A percentile compares a stretch with the other conserved stretches of the same genome.
Conservation (phyloP, 2,113 vertebrate species). For the Phasianus colchicus region DNA sequence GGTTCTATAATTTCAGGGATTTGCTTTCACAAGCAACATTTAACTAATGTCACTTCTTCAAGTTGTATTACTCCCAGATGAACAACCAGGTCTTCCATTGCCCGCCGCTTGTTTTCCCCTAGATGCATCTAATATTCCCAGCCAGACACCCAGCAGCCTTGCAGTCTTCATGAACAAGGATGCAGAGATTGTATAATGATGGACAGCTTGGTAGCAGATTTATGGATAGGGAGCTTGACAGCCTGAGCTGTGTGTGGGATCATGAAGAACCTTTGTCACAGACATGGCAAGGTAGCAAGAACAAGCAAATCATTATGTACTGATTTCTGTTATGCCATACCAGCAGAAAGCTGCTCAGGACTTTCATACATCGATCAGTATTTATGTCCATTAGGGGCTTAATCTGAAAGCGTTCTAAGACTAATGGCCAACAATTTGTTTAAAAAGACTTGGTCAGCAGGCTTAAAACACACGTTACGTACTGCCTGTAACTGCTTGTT, state of each 20-base stretch:
- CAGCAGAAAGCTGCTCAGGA: neutral
- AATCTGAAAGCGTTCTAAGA: slow-evolving; percentile 15
- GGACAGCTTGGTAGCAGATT: neutral
- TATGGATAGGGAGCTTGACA: neutral
- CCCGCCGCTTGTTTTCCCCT: neutral
- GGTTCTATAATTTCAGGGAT: neutral
- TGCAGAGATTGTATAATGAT: neutral
- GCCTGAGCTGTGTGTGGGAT: neutral
- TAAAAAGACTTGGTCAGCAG: neutral
- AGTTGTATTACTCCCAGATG: neutral
- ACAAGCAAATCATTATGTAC: neutral
- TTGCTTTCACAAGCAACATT: neutral
- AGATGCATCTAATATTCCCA: neutral
- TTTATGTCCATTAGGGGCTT: slow-evolving; percentile 30
- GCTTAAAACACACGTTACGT: neutral
- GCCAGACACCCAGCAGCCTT: neutral
- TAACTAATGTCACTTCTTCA: neutral
- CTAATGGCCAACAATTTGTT: slow-evolving; percentile 23
- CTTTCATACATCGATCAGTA: neutral
- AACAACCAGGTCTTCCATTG: neutral
- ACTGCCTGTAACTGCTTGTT: neutral
- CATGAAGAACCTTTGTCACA: neutral
- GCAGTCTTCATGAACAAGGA: neutral
- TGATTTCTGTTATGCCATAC: neutral
- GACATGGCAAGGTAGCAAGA: neutral